Evolutionary conservation across 1,140 invertebrate species (phyloP).

Genomic region (Cepaea nemoralis): DNA sequence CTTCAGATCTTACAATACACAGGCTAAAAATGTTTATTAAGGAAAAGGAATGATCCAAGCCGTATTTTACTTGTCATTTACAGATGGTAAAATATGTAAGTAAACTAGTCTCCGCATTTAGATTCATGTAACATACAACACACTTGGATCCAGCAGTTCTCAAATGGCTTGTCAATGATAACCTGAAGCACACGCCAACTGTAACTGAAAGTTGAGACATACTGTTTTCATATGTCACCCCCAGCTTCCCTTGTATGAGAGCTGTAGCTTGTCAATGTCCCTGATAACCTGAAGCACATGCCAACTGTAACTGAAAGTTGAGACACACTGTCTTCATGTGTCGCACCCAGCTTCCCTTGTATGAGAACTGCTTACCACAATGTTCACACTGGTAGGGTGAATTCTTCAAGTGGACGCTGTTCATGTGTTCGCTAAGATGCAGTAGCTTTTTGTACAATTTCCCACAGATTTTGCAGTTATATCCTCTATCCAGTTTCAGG

Average conservation of each 20-base stretch:
- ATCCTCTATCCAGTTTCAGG: background rate
- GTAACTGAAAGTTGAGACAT: background rate
- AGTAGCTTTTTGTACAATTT: conserved; percentile 11
- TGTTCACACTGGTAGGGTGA: conserved; percentile 16
- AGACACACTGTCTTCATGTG: conserved; percentile 25
- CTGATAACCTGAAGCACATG: no score
- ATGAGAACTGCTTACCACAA: conserved; percentile 28
- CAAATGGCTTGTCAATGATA: no score
- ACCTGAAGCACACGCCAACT: no score
- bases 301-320: background rate
- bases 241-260: conserved; percentile 28
- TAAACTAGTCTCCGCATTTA: no score
- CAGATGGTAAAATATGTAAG: no score
- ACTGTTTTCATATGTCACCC: conserved; percentile 28
- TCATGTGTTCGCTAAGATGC: conserved; percentile 26
- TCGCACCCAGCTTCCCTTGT: conserved; percentile 30
- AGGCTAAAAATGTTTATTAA: no score
- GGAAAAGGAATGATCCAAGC: no score
- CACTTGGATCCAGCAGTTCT: no score
- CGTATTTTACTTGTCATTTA: no score
- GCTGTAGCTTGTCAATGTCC: no score
- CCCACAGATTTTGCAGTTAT: conserved; percentile 23
- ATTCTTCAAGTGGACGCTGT: conserved; percentile 18
- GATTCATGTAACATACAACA: no score
- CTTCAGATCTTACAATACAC: no score